Percentiles rank a stretch among this genome's conserved stretches.
These are phyloP conservation scores for Drosophila willistoni DNA, from an alignment of 1,140 invertebrate genomes.

Conservation along the genomic window DNA sequence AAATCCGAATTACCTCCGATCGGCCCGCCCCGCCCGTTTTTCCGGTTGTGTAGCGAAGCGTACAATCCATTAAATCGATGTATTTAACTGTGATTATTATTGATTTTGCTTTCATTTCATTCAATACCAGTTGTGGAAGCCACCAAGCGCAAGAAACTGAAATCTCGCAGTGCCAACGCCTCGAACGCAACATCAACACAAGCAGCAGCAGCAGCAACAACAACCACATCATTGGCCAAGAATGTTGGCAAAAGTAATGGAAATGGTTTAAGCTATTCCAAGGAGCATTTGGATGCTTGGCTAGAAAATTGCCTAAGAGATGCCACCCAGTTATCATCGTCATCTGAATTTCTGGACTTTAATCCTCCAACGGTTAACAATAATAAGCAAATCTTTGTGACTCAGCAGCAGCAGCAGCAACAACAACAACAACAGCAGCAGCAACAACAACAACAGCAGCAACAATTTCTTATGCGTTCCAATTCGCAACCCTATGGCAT, in stretches of 20 bases:
- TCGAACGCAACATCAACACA: constrained; percentile 18
- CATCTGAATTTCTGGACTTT: constrained; percentile 80
- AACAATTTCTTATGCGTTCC: constrained; percentile 59
- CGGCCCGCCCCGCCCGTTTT: not conserved
- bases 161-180: constrained; percentile 63
- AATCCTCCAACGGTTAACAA: constrained; percentile 54
- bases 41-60: not conserved
- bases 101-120: constrained; percentile 4
- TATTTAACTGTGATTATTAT: constrained; percentile 6
- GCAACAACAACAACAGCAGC: constrained; percentile 60
- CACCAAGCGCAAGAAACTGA: constrained; percentile 76
- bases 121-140: constrained; percentile 46
- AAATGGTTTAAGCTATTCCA: constrained; percentile 55
- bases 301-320: constrained; percentile 78
- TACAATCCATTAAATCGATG: not conserved
- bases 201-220: constrained; percentile 20
- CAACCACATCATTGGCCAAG: constrained; percentile 17
- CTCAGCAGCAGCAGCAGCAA: constrained; percentile 49
- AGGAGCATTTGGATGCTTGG: constrained; percentile 80
- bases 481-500: constrained; percentile 59
- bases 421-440: constrained; percentile 43
- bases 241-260: constrained; percentile 37
- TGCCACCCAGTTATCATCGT: constrained; percentile 77
- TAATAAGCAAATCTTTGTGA: constrained; percentile 44
- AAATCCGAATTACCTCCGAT: not conserved